phyloP scores from a whole-genome alignment of 2,888 invertebrate species.

The Pyrochroa serraticornis region DNA sequence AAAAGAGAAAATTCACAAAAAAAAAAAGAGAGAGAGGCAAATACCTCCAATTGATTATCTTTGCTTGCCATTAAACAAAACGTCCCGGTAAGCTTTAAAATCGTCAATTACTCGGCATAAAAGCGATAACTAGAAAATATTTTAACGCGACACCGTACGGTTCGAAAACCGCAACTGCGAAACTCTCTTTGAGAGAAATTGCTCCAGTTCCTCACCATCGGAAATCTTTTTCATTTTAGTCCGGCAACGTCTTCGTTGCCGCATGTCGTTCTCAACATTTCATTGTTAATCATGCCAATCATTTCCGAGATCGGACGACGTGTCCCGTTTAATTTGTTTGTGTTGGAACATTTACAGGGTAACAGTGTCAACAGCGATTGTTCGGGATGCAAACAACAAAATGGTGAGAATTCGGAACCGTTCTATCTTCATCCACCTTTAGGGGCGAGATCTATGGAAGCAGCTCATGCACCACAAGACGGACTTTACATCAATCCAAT shows the following conservation, averaged over 20 bases:
- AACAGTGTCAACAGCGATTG: constrained; percentile 52
- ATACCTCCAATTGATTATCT: too few species aligned
- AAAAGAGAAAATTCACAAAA: too few species aligned
- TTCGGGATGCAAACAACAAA: constrained; percentile 52
- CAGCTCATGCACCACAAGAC: constrained; percentile 68
- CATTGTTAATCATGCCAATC: background rate
- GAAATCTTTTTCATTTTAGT: background rate
- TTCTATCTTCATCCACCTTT: constrained; percentile 80
- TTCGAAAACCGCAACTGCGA: constrained; percentile 12
- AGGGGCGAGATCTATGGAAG: constrained; percentile 50
- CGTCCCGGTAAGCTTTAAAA: constrained; percentile 9
- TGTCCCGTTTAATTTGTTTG: background rate
- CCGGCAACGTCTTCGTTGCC: background rate
- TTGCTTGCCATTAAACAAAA: too few species aligned
- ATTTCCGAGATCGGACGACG: too few species aligned
- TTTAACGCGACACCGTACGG: constrained; percentile 6
- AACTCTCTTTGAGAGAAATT: constrained; percentile 17
- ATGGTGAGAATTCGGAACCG: constrained; percentile 62
- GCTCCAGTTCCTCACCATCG: constrained; percentile 5
- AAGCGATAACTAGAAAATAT: constrained; percentile 11
- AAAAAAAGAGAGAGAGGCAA: too few species aligned
- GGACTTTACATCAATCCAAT: constrained; percentile 87
- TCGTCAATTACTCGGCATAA: constrained; percentile 7
- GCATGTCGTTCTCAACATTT: background rate
- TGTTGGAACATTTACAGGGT: constrained; percentile 40